A percentile compares a stretch with the other conserved stretches of the same genome.
phyloP scores from a whole-genome alignment of 2,113 vertebrate species.

The Eonycteris spelaea region DNA sequence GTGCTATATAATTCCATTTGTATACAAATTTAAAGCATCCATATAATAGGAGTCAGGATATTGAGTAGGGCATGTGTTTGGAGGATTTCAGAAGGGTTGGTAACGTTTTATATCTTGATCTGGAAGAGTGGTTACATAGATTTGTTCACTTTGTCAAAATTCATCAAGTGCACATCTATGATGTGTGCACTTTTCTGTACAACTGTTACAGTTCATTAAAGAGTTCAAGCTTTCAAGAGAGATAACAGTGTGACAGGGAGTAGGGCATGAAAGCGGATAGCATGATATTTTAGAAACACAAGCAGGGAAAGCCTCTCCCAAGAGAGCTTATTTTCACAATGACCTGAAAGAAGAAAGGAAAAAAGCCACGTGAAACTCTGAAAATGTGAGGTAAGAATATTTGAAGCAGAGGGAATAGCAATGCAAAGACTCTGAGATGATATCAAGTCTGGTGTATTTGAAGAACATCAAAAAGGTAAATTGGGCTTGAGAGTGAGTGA shows the following conservation, averaged over 20 bases:
- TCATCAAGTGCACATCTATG: not conserved
- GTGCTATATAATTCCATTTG: not conserved
- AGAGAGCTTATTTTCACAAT: not conserved
- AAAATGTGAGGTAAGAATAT: not conserved
- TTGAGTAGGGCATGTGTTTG: not conserved
- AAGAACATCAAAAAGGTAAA: not conserved
- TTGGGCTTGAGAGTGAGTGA: not conserved
- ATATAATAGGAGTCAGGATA: not conserved
- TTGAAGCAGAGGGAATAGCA: not conserved
- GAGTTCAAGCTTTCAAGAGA: not conserved
- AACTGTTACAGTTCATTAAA: not conserved
- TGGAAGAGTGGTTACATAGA: not conserved
- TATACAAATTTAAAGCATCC: not conserved
- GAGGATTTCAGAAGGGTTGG: not conserved
- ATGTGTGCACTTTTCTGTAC: not conserved
- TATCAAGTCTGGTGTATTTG: not conserved
- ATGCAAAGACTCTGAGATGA: not conserved
- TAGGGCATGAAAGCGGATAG: not conserved
- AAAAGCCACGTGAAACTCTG: not conserved
- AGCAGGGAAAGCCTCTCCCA: not conserved
- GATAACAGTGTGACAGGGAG: not conserved
- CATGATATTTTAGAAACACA: not conserved
- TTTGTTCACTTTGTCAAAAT: not conserved
- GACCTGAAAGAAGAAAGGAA: not conserved
- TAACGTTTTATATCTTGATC: not conserved